A percentile compares a stretch with the other conserved stretches of the same genome.
Evolutionary conservation across 53 echinoderm and acorn worm species (phyloP).

Genomic region (Echinarachnius parma): DNA sequence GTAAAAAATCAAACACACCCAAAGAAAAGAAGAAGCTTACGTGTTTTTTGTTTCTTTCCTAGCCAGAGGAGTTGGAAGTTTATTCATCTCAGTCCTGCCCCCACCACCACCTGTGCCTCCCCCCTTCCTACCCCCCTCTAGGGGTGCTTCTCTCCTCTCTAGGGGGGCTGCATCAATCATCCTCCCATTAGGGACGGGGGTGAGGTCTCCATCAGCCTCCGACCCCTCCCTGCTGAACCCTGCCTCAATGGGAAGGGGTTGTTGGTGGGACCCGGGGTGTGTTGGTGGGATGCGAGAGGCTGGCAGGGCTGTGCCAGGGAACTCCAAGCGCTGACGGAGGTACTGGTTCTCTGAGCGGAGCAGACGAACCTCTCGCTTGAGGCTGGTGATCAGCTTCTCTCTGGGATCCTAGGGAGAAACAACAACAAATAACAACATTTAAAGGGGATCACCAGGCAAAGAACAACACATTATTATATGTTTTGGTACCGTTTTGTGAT

Average conservation of each 20-base stretch:
- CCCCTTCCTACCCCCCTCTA: neutral
- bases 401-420: slow-evolving; percentile 74
- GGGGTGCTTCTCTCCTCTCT: slow-evolving; percentile 38
- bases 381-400: slow-evolving; percentile 85
- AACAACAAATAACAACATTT: too few species aligned
- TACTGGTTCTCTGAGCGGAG: slow-evolving; percentile 91
- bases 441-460: too few species aligned
- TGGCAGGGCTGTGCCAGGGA: slow-evolving; percentile 56
- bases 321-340: slow-evolving; percentile 72
- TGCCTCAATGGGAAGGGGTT: neutral
- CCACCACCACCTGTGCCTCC: slow-evolving; percentile 16
- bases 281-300: slow-evolving; percentile 15
- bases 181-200: slow-evolving; percentile 55
- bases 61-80: too few species aligned
- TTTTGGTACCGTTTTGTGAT: too few species aligned
- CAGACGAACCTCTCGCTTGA: slow-evolving; percentile 90
- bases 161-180: slow-evolving; percentile 16
- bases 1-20: too few species aligned
- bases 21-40: too few species aligned
- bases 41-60: too few species aligned
- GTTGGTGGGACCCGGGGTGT: slow-evolving; percentile 15
- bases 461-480: too few species aligned
- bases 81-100: neutral
- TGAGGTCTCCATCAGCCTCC: slow-evolving; percentile 45
- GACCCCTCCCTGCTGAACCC: slow-evolving; percentile 3